Conservation (phyloP, 1,140 invertebrate species). For the Theocolax elegans region DNA sequence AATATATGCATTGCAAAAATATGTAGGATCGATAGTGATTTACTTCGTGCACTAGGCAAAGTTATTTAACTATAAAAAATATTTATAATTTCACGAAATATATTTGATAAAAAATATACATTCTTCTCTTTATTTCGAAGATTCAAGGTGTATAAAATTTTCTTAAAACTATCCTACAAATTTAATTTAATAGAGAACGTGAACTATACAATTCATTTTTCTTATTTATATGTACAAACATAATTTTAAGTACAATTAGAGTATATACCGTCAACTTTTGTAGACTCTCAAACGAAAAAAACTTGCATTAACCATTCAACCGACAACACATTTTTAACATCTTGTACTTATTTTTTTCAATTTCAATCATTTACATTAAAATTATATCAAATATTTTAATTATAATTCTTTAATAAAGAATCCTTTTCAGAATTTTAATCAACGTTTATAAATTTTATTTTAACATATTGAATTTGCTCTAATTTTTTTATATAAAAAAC, state of each 20-base stretch:
- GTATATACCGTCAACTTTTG: slow-evolving; percentile 18
- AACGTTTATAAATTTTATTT: no score
- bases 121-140: not conserved
- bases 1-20: slow-evolving; percentile 28
- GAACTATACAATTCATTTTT: not conserved
- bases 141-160: slow-evolving; percentile 4
- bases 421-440: no score
- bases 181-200: not conserved
- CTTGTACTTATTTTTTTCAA: not conserved
- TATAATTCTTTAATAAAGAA: no score
- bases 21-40: not conserved
- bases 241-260: slow-evolving; percentile 26
- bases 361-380: not conserved
- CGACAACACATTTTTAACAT: not conserved
- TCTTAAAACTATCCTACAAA: slow-evolving; percentile 1
- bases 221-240: slow-evolving; percentile 11
- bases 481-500: no score
- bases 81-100: slow-evolving; percentile 28
- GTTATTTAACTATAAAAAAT: slow-evolving; percentile 22
- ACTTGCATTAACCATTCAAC: slow-evolving; percentile 1
- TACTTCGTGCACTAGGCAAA: not conserved
- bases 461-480: no score
- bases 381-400: no score
- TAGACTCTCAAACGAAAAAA: slow-evolving; percentile 45
- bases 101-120: slow-evolving; percentile 30